Base-by-base conservation (phyloP, 2,113 vertebrate species). In the Myotis brandtii region DNA sequence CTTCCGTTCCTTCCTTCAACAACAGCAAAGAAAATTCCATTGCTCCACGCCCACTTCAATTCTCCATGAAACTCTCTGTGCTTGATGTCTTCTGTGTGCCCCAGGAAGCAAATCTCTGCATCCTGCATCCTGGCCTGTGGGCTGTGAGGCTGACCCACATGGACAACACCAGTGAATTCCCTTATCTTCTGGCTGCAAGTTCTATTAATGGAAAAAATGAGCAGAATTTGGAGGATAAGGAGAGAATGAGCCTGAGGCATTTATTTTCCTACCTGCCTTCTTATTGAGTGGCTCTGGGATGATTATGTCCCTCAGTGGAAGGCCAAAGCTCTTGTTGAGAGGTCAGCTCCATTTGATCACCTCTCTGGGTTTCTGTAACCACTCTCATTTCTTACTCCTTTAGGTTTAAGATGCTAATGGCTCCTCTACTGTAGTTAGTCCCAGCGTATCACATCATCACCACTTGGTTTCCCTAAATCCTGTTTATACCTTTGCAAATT, bases 101-200 rank as follows among this genome's bases (percentile, higher is more conserved):
- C n/a, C 69, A 9, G 3, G 23, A 83, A 50, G 52, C 34, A 23
- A 27, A 3, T 9, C 80, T 93, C 37, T 43, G 6, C 54, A 13
- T 86, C 59, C 27, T 59, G 46, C 18, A 52, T 17, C 73, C 18
- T 16, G 54, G 30, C 3, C 6, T 6, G 25, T 64, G 13, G 2
- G 23, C 54, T 9, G 5, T 4, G 10, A 52, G 79, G 11, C 54
- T 77, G 40, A n/a, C 18, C 20, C 34, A 14, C 1, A 5, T 14
- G 4, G 48, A 9, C 11, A 56, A 1, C 2, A 11, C 46, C 7
- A 6, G 4, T 21, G 46, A 18, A 7, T 13, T 43, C 13, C 25
- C 34, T 94, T 52, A 64, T 4, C 8, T 86, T 82, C 69, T 92
- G 59, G 1, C 48, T 89, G 27, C 12, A 69, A 50, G 34, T 73